These are phyloP conservation scores for Melanocharis versteri DNA, from an alignment of 2,113 vertebrate species.

Conservation along the genomic window DNA sequence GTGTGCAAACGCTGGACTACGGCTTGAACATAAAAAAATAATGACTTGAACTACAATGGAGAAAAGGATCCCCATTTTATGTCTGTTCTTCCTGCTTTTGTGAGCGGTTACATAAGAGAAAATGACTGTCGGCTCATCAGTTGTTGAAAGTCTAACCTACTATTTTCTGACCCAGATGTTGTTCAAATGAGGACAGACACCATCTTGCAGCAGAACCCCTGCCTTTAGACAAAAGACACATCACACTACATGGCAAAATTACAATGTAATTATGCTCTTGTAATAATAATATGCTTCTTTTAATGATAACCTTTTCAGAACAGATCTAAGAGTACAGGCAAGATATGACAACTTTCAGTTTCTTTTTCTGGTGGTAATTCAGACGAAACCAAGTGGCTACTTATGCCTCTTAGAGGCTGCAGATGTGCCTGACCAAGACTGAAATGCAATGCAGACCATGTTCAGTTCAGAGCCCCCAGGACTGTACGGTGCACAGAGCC, in stretches of 20 bases:
- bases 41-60: background rate
- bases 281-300: constrained; percentile 6
- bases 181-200: background rate
- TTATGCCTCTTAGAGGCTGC: background rate
- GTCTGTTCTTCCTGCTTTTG: constrained; percentile 7
- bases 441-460: background rate
- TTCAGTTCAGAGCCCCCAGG: background rate
- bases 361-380: constrained; percentile 5
- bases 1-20: background rate
- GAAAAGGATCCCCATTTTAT: background rate
- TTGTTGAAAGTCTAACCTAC: constrained; percentile 1
- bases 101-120: background rate
- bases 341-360: constrained; percentile 20
- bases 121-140: background rate
- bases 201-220: background rate
- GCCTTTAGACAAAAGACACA: background rate
- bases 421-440: background rate
- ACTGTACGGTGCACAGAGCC: background rate
- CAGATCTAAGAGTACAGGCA: background rate
- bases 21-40: background rate
- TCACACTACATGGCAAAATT: background rate
- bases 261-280: background rate
- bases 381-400: background rate
- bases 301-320: constrained; percentile 19
- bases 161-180: constrained; percentile 42